Evolutionary conservation across 2,797 vertebrate species (phyloP).

Genomic region (Lithobates pipiens): DNA sequence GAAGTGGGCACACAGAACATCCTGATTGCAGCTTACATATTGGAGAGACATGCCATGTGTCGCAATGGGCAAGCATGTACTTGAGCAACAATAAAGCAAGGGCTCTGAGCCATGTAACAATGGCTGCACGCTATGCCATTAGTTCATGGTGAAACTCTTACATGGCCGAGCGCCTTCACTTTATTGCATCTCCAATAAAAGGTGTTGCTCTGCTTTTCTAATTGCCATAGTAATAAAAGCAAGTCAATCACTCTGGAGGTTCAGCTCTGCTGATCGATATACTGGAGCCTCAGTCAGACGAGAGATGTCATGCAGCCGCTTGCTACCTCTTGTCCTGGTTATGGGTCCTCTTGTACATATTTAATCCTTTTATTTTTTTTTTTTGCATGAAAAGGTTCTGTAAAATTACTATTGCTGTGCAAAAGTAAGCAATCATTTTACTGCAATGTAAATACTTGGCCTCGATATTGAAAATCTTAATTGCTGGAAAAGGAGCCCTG

Average conservation of each 20-base stretch:
- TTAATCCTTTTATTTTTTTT: not conserved
- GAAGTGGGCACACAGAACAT: too few relatives aligned
- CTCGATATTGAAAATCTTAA: not conserved
- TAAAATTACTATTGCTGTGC: not conserved
- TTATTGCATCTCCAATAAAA: conserved; percentile 55
- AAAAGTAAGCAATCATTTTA: not conserved
- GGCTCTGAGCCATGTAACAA: conserved; percentile 29
- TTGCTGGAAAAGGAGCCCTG: not conserved
- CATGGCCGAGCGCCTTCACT: conserved; percentile 39
- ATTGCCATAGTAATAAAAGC: conserved; percentile 52
- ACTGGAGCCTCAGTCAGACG: conserved; percentile 18
- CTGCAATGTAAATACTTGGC: not conserved
- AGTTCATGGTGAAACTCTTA: conserved; percentile 25
- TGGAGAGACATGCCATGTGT: conserved; percentile 1
- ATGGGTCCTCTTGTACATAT: not conserved
- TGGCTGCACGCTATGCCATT: conserved; percentile 20
- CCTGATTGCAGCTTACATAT: too few relatives aligned
- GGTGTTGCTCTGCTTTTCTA: conserved; percentile 31
- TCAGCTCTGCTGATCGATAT: conserved; percentile 20
- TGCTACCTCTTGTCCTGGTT: not conserved
- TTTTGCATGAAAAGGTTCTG: not conserved
- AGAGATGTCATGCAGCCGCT: not conserved
- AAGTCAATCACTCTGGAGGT: conserved; percentile 22
- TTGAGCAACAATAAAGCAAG: conserved; percentile 23
- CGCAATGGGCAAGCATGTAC: not conserved